Conservation (phyloP, 2,888 invertebrate species). For the Diarsia mendica region DNA sequence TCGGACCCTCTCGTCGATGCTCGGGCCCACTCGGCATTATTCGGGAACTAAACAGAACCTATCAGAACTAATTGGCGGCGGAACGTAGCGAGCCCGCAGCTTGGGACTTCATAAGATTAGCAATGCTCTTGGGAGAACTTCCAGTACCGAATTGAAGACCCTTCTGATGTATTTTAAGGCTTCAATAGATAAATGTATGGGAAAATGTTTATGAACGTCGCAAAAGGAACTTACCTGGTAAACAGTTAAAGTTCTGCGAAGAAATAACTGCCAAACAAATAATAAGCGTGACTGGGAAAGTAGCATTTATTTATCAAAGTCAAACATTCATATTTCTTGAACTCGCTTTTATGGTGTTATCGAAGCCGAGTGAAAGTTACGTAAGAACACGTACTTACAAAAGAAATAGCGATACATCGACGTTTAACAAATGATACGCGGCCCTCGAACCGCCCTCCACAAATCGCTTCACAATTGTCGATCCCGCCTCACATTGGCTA, state of each 20-base stretch:
- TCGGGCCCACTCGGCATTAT: slow-evolving; percentile 68
- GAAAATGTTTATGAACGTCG: slow-evolving; percentile 18
- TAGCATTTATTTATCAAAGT: slow-evolving; percentile 56
- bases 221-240: slow-evolving; percentile 25
- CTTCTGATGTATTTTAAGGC: slow-evolving; percentile 52
- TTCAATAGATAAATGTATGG: slow-evolving; percentile 25
- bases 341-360: slow-evolving; percentile 39
- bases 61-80: slow-evolving; percentile 81
- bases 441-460: slow-evolving; percentile 34
- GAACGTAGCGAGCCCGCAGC: slow-evolving; percentile 76
- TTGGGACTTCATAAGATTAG: slow-evolving; percentile 77
- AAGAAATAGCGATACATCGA: slow-evolving; percentile 58
- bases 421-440: slow-evolving; percentile 58
- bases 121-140: slow-evolving; percentile 64
- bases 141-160: slow-evolving; percentile 54
- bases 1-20: slow-evolving; percentile 52
- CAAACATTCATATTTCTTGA: slow-evolving; percentile 55
- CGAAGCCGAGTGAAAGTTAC: slow-evolving; percentile 47
- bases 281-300: slow-evolving; percentile 39
- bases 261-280: slow-evolving; percentile 48
- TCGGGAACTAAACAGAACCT: slow-evolving; percentile 73
- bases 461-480: slow-evolving; percentile 58
- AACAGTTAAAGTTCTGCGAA: slow-evolving; percentile 26
- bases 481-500: slow-evolving; percentile 71
- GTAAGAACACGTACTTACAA: slow-evolving; percentile 46